Evolutionary conservation across 2,113 vertebrate genomes (phyloP), one percentile per base, ranked within the genome.

Genomic region (Grallaria varia): DNA sequence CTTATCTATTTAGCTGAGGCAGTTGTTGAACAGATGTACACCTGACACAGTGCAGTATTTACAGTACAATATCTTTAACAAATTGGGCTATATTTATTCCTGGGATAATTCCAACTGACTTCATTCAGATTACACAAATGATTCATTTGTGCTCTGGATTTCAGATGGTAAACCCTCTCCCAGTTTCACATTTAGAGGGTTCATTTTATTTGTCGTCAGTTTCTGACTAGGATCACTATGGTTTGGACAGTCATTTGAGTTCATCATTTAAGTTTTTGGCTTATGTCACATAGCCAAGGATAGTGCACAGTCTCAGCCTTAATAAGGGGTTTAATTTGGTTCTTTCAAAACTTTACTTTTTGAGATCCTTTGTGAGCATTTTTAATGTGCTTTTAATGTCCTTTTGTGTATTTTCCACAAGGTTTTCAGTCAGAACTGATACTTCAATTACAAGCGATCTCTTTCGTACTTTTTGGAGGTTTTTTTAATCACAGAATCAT

Each of bases 1-100:
- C 33, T 79, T 91, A 75, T 67, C 82, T 92, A n/a, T 90, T 92
- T 95, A 91, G 37, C 74, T 79, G 44, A 83, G 39, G 53, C 52
- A 68, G 84, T 95, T 83, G 56, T 68, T 91, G 84, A 87, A 84
- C 80, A 92, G 60, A 89, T 90, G 85, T 35, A 72, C 56, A 71
- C 71, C 67, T 87, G 75, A 88, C 68, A 90, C 30, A 47, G 35
- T 49, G 56, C 50, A 81, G 44, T 77, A 80, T 90, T 95, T 91
- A 82, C 72, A 84, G 47, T 81, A 95, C 33, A 28, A 14, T 85
- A 89, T 90, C 56, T 82, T 92, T 93, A 88, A 96, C 40, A 95
- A 94, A 94, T 89, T 69, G 42, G 64, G 42, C 52, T 88, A 79
- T 84, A 84, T 86, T 91, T 4, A 56, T 94, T 90, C 52, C 68